These are phyloP conservation scores for Streptopelia turtur DNA, from an alignment of 2,797 vertebrate genomes.

Conservation along the genomic window DNA sequence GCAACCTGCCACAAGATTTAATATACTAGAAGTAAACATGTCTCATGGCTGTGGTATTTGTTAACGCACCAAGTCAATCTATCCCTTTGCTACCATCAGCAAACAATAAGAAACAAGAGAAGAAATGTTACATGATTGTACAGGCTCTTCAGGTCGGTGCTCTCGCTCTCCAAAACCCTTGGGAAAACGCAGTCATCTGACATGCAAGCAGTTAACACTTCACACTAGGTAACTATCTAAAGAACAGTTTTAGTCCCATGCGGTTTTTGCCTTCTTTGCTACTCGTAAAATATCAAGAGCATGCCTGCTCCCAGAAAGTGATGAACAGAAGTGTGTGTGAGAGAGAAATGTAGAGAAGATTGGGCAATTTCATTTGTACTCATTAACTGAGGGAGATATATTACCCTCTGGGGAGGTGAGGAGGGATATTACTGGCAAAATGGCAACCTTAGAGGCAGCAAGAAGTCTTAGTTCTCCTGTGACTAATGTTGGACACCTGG, in stretches of 20 bases:
- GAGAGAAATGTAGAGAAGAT: background rate
- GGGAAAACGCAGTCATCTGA: background rate
- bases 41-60: background rate
- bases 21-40: background rate
- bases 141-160: background rate
- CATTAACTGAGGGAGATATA: background rate
- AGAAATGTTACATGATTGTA: background rate
- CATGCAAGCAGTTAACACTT: background rate
- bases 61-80: background rate
- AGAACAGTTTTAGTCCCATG: background rate
- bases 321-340: background rate
- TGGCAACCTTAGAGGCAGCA: background rate
- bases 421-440: background rate
- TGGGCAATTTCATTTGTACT: background rate
- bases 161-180: background rate
- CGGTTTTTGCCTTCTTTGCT: background rate
- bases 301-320: background rate
- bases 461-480: background rate
- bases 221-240: background rate
- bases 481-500: background rate
- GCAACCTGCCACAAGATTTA: conserved; percentile 29
- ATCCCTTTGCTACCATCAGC: background rate
- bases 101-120: background rate
- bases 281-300: conserved; percentile 11
- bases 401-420: background rate